These are phyloP conservation scores for Aspiorhynchus laticeps DNA, from an alignment of 2,113 vertebrate species.

Conservation along the genomic window DNA sequence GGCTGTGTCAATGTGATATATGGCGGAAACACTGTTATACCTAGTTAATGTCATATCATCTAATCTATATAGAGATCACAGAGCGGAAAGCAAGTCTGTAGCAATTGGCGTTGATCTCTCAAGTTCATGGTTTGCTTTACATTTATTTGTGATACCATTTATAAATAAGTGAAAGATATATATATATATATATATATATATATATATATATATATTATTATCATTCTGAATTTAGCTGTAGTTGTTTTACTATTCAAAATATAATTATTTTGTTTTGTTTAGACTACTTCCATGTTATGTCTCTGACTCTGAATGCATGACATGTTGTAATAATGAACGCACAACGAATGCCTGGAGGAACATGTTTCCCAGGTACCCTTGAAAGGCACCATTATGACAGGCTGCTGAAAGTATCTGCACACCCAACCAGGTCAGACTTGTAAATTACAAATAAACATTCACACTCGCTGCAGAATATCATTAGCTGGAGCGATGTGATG, in stretches of 20 bases:
- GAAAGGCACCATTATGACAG: neutral
- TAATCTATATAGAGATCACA: neutral
- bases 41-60: neutral
- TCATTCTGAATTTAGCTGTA: neutral
- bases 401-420: neutral
- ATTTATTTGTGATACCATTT: neutral
- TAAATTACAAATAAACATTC: neutral
- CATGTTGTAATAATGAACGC: neutral
- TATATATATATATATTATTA: neutral
- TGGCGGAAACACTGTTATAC: neutral
- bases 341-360: neutral
- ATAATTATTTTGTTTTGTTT: neutral
- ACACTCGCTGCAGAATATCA: neutral
- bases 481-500: conserved; percentile 4
- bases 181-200: neutral
- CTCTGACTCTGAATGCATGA: neutral
- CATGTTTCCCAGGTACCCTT: neutral
- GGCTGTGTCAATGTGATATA: neutral
- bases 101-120: neutral
- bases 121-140: neutral
- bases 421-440: conserved; percentile 3
- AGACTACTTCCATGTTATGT: neutral
- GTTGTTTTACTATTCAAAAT: neutral
- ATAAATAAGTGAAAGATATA: neutral
- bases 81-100: neutral